These are phyloP conservation scores for Ennomos erosarius DNA, from an alignment of 2,888 invertebrate species.

Conservation along the genomic window DNA sequence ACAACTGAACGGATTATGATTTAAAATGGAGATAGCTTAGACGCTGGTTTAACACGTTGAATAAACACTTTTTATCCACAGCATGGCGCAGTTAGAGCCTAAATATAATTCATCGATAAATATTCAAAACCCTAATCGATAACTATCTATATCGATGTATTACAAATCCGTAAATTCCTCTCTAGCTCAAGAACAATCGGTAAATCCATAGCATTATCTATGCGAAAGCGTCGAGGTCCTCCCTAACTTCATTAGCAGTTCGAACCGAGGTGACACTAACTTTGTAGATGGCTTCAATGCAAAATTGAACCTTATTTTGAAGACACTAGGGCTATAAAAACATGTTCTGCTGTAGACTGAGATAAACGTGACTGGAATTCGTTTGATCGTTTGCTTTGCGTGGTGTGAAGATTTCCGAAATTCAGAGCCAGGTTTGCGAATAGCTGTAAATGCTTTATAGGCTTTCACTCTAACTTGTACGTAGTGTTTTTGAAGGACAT, in stretches of 20 bases:
- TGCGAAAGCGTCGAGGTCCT: constrained; percentile 41
- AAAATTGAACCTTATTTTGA: constrained; percentile 20
- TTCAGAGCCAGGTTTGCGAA: constrained; percentile 26
- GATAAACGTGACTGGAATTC: constrained; percentile 56
- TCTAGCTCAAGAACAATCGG: constrained; percentile 30
- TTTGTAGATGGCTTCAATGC: constrained; percentile 7
- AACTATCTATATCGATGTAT: constrained; percentile 13
- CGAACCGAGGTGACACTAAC: constrained; percentile 40
- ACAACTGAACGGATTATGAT: no score
- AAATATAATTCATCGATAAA: background rate
- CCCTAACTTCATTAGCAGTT: constrained; percentile 60
- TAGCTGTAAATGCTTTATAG: constrained; percentile 27
- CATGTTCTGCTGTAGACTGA: constrained; percentile 9
- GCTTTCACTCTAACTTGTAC: constrained; percentile 10
- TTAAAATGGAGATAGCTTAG: no score
- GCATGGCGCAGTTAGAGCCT: no score
- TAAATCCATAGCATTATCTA: constrained; percentile 32
- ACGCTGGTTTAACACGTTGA: no score
- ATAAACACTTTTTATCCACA: no score
- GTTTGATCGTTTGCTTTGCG: constrained; percentile 41
- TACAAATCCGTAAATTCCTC: constrained; percentile 19
- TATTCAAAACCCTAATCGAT: background rate
- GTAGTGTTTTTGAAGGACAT: background rate
- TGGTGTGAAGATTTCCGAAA: constrained; percentile 44
- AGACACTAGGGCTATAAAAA: constrained; percentile 17